These are phyloP conservation scores for Pachycephala philippinensis DNA, from an alignment of 2,113 vertebrate species.

Conservation along the genomic window DNA sequence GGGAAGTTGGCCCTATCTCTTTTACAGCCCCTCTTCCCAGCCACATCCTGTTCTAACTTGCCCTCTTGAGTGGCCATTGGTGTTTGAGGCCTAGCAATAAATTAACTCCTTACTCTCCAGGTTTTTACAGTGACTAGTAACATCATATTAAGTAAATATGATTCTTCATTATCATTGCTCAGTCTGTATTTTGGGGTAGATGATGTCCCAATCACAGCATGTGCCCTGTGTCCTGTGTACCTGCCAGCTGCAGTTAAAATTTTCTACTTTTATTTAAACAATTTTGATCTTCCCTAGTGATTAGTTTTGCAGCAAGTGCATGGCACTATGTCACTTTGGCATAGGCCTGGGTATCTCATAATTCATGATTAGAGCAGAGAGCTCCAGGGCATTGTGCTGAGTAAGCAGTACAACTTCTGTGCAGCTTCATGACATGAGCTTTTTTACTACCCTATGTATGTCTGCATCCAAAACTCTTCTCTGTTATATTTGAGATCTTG, in stretches of 20 bases:
- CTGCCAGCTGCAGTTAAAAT: background rate
- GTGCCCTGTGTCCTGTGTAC: background rate
- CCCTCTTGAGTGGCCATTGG: background rate
- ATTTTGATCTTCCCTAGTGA: background rate
- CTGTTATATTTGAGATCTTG: background rate
- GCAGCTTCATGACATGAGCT: background rate
- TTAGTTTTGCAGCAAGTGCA: background rate
- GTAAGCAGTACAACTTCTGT: background rate
- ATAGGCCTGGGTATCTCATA: background rate
- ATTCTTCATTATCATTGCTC: background rate
- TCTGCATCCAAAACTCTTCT: background rate
- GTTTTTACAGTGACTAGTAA: background rate
- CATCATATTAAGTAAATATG: background rate
- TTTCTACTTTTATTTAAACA: background rate
- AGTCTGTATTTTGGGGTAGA: background rate
- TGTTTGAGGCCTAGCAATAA: background rate
- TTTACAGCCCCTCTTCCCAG: background rate
- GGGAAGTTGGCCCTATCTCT: background rate
- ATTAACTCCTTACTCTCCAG: background rate
- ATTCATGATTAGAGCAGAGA: background rate
- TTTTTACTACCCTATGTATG: background rate
- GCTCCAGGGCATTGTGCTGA: background rate
- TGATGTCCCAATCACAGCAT: background rate
- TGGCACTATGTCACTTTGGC: background rate
- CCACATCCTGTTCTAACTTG: background rate